phyloP scores from a whole-genome alignment of 2,113 vertebrate species.

The Cervus canadensis region DNA sequence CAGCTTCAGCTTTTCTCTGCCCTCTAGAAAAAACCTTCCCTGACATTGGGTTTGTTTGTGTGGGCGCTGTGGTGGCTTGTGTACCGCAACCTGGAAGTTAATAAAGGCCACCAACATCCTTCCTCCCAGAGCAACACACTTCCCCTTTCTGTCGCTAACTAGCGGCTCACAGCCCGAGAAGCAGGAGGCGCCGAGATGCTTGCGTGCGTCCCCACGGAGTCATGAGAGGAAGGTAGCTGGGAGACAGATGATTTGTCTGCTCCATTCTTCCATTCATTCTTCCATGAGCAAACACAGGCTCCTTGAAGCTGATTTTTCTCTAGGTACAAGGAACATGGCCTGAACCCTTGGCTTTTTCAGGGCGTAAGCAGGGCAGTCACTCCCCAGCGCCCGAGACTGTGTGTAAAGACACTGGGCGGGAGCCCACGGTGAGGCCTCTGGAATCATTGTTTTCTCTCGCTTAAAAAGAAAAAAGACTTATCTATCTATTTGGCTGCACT shows the following conservation, averaged over 20 bases:
- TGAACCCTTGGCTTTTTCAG: not conserved
- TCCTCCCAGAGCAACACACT: not conserved
- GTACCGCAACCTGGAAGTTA: not conserved
- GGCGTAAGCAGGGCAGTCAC: not conserved
- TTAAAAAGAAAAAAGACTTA: not conserved
- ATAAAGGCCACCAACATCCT: not conserved
- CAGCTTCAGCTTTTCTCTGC: not conserved
- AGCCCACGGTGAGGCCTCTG: accelerated
- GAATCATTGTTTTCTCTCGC: not conserved
- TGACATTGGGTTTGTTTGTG: not conserved
- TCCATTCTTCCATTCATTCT: not conserved
- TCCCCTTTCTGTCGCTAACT: not conserved
- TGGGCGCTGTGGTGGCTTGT: not conserved
- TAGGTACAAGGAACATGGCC: not conserved
- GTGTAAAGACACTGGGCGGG: no score
- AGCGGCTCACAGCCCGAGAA: not conserved
- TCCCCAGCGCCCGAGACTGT: not conserved
- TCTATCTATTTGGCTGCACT: not conserved
- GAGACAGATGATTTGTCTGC: not conserved
- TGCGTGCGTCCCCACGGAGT: not conserved
- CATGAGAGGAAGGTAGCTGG: not conserved
- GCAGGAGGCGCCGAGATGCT: accelerated
- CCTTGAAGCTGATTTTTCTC: not conserved
- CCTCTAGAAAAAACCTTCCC: not conserved
- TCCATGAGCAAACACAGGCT: not conserved